These are phyloP conservation scores for Ceratina calcarata DNA, from an alignment of 1,140 invertebrate species.

Conservation along the genomic window DNA sequence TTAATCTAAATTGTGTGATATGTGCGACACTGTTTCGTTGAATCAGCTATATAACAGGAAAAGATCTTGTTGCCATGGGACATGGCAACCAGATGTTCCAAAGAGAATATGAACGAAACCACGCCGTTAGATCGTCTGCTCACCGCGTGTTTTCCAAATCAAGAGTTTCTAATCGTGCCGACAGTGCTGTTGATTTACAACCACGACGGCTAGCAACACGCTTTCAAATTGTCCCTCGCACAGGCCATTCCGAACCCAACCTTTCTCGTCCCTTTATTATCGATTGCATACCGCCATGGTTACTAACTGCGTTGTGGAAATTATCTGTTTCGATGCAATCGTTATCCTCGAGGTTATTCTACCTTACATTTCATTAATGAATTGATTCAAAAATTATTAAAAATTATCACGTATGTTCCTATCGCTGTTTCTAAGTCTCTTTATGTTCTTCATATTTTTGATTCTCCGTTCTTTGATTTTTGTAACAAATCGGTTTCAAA, in stretches of 20 bases:
- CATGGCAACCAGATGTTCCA: neutral
- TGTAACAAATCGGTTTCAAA: too few species aligned
- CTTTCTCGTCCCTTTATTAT: conserved; percentile 26
- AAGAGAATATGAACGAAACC: neutral
- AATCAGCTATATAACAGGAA: neutral
- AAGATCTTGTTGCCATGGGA: neutral
- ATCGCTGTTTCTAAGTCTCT: too few species aligned
- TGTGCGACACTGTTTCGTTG: neutral
- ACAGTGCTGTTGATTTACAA: conserved; percentile 20
- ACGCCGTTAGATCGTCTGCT: neutral
- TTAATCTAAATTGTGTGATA: neutral
- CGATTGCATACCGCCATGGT: conserved; percentile 2
- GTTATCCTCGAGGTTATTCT: neutral
- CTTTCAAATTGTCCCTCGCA: conserved; percentile 1
- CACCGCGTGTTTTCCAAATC: neutral
- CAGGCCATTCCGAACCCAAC: neutral
- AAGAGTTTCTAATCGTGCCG: conserved; percentile 25
- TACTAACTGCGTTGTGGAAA: neutral
- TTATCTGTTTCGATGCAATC: neutral
- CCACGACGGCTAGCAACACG: neutral
- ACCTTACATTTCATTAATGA: neutral
- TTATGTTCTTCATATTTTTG: too few species aligned
- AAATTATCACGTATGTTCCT: neutral
- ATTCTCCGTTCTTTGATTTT: too few species aligned
- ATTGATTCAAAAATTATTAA: neutral